Conservation (phyloP, 1,140 invertebrate genomes). For the Drosophila oshimai region DNA sequence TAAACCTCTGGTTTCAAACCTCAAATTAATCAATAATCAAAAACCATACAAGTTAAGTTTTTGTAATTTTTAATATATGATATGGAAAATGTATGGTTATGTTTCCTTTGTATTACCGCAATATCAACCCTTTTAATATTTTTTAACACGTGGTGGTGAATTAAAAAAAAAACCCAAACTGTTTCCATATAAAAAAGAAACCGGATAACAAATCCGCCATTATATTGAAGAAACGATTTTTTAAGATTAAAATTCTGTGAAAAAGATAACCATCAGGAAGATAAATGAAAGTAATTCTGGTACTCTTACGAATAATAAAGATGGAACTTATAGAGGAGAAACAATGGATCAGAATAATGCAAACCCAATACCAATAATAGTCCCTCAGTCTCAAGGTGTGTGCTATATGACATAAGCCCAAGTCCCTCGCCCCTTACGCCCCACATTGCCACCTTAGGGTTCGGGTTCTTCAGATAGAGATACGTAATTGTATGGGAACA, state of each 20-base stretch:
- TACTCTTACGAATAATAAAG: background rate
- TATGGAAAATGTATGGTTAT: constrained; percentile 2
- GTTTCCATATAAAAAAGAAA: constrained; percentile 17
- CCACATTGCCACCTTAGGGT: constrained; percentile 23
- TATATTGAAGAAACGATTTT: too few species aligned
- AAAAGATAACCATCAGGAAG: background rate
- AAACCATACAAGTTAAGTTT: too few species aligned
- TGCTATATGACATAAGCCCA: constrained; percentile 39
- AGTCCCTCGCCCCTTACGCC: background rate
- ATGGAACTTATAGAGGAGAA: constrained; percentile 9
- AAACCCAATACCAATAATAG: constrained; percentile 16
- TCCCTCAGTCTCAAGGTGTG: constrained; percentile 25
- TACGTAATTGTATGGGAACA: constrained; percentile 28
- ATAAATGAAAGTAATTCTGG: background rate
- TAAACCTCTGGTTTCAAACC: too few species aligned
- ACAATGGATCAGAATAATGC: constrained; percentile 37
- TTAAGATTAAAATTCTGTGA: background rate
- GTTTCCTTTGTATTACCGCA: constrained; percentile 3
- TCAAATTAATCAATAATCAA: too few species aligned
- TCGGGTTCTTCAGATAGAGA: constrained; percentile 34
- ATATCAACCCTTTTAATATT: constrained; percentile 30
- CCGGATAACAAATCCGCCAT: background rate
- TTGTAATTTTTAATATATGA: too few species aligned
- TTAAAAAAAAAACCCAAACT: constrained; percentile 5
- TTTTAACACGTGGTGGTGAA: constrained; percentile 16